These are phyloP conservation scores for Melanotaenia maccullochi DNA, from an alignment of 2,797 vertebrate genomes.

Conservation along the genomic window DNA sequence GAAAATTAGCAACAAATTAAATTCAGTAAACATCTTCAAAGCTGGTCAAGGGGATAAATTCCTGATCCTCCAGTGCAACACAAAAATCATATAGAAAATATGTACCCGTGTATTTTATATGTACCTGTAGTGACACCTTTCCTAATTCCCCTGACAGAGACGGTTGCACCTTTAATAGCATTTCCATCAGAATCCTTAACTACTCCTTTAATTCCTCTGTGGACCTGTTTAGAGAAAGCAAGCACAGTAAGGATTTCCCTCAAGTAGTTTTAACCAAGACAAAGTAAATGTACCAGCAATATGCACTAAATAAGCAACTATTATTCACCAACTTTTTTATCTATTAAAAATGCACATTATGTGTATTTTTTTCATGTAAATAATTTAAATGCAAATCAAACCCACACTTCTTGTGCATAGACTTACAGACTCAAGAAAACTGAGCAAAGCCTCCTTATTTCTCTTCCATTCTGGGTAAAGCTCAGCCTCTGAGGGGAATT, in stretches of 20 bases:
- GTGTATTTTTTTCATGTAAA: not conserved
- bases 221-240: conserved; percentile 81
- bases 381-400: not conserved
- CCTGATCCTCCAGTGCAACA: not conserved
- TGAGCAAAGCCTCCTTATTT: conserved; percentile 93
- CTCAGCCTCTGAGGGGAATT: conserved; percentile 92
- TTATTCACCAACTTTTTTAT: not conserved
- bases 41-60: not conserved
- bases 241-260: not conserved
- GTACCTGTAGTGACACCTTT: conserved; percentile 95
- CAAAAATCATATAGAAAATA: not conserved
- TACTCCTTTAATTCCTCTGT: conserved; percentile 94
- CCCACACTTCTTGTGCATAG: not conserved
- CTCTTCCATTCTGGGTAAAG: conserved; percentile 93
- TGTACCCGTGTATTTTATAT: not conserved
- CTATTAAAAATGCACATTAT: not conserved
- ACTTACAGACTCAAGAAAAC: conserved; percentile 92
- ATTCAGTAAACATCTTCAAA: not conserved
- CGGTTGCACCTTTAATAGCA: conserved; percentile 90
- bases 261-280: not conserved
- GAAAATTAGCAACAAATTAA: not conserved
- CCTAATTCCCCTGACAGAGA: conserved; percentile 89
- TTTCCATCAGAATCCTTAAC: conserved; percentile 89
- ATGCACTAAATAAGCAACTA: not conserved
- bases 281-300: not conserved